Evolutionary conservation across 2,113 vertebrate species (phyloP), one percentile per base, ranked within the genome.

Genomic region (Oenanthe oenanthe): DNA sequence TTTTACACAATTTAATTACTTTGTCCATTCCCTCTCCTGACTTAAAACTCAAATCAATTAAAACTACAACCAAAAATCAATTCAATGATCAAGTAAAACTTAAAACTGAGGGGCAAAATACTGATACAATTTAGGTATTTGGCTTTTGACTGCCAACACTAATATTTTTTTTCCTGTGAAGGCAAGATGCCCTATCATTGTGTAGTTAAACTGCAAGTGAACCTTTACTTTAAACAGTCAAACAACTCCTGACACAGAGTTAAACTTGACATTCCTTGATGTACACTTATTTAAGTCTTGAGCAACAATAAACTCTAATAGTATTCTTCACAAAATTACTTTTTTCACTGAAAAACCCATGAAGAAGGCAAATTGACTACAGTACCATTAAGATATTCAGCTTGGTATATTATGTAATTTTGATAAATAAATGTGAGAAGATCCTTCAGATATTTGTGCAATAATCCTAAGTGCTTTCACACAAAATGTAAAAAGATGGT

Each of bases 321-420:
- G 38, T 18, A 62, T 19, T 56, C 32, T 77, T 79, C 26, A 91
- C 12, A 76, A 53, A 3, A 36, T 2, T 11, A 48, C 43, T 24
- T 70, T 31, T 40, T 77, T 71, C 73, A 74, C 13, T 48, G n/a
- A 71, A 67, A 38, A 34, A 31, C 12, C 26, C 4, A 5, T 9
- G 65, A 75, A 73, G 32, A 21, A 31, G 20, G 29, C 31, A 77
- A 54, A n/a, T 34, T 56, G 17, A 31, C 40, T 43, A 60, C 1
- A 0, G 13, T 9, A 32, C 26, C 51, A 19, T 45, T 57, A 38
- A n/a, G 42, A 19, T 7, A 70, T 1, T 8, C 0, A 61, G 45
- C 28, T 65, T n/a, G 13, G 15, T 72, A 36, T 3, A 13, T 48
- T 58, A 40, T 5, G 1, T 9, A n/a, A 26, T 36, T 90, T 65